phyloP scores from a whole-genome alignment of 2,113 vertebrate species.

The Litocranius walleri region DNA sequence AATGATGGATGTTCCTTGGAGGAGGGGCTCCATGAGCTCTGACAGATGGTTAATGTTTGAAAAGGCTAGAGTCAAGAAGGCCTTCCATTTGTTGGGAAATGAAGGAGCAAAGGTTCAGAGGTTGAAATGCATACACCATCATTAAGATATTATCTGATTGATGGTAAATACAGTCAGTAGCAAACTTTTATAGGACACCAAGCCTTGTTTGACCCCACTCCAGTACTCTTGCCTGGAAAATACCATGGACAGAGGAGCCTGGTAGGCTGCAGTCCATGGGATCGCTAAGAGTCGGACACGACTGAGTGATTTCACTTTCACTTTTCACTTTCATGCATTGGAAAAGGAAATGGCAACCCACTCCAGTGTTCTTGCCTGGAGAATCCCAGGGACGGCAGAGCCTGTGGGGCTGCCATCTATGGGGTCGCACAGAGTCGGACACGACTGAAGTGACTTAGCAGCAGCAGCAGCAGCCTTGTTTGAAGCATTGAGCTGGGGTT shows the following conservation, averaged over 20 bases:
- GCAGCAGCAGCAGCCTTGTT: not conserved
- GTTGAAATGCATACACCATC: not conserved
- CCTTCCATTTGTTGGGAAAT: slow-evolving; percentile 31
- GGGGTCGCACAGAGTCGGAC: too few relatives aligned
- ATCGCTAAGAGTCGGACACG: too few relatives aligned
- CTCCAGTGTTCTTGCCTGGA: too few relatives aligned
- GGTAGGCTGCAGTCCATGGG: too few relatives aligned
- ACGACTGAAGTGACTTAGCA: too few relatives aligned
- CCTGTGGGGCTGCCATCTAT: too few relatives aligned
- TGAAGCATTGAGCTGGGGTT: not conserved
- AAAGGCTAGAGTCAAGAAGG: slow-evolving; percentile 27
- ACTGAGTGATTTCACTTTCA: too few relatives aligned
- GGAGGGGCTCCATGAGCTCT: not conserved
- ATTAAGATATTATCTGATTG: slow-evolving; percentile 29
- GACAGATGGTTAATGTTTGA: slow-evolving; percentile 59
- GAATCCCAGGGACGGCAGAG: rapidly evolving
- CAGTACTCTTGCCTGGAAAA: too few relatives aligned
- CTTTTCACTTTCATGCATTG: too few relatives aligned
- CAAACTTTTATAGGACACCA: slow-evolving; percentile 13
- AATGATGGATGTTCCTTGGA: not conserved
- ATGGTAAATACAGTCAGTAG: not conserved
- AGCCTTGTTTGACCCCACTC: not conserved
- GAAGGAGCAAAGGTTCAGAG: slow-evolving; percentile 46
- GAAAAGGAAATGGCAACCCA: too few relatives aligned
- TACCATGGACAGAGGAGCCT: too few relatives aligned